Percentiles rank a stretch among this genome's conserved stretches.
Evolutionary conservation across 2,113 vertebrate genomes (phyloP).

Genomic region (Bos indicus): DNA sequence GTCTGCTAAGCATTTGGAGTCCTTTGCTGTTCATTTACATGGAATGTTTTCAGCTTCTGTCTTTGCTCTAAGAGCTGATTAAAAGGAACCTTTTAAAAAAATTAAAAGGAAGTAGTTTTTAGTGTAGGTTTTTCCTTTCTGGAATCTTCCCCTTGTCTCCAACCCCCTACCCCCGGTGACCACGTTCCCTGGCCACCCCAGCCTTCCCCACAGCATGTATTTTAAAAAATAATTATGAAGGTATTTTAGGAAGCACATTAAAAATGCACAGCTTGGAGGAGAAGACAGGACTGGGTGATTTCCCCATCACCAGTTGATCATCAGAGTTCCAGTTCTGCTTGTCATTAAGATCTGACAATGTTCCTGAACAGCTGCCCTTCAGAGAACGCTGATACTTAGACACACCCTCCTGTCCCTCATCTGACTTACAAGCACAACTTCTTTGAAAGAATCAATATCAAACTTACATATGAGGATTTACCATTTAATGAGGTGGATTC

Average conservation of each 20-base stretch:
- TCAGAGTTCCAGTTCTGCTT: slow-evolving; percentile 62
- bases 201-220: neutral
- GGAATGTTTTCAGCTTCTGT: slow-evolving; percentile 35
- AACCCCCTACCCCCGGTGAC: neutral
- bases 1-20: slow-evolving; percentile 1
- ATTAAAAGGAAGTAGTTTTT: neutral
- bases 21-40: slow-evolving; percentile 54
- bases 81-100: neutral
- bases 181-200: neutral
- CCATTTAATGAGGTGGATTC: slow-evolving; percentile 60
- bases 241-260: slow-evolving; percentile 59
- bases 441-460: slow-evolving; percentile 79
- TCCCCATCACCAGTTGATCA: neutral
- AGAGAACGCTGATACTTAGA: slow-evolving; percentile 73
- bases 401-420: slow-evolving; percentile 74
- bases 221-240: slow-evolving; percentile 36
- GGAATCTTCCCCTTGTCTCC: neutral
- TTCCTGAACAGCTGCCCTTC: slow-evolving; percentile 66
- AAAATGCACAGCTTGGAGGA: slow-evolving; percentile 58
- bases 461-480: slow-evolving; percentile 74
- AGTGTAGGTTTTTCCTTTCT: slow-evolving; percentile 22
- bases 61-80: slow-evolving; percentile 49
- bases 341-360: slow-evolving; percentile 68
- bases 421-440: slow-evolving; percentile 75
- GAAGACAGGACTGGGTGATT: slow-evolving; percentile 54